phyloP scores from a whole-genome alignment of 37 sponge, comb jelly and placozoan genomes.

The Chondrilla cf. caribensis region DNA sequence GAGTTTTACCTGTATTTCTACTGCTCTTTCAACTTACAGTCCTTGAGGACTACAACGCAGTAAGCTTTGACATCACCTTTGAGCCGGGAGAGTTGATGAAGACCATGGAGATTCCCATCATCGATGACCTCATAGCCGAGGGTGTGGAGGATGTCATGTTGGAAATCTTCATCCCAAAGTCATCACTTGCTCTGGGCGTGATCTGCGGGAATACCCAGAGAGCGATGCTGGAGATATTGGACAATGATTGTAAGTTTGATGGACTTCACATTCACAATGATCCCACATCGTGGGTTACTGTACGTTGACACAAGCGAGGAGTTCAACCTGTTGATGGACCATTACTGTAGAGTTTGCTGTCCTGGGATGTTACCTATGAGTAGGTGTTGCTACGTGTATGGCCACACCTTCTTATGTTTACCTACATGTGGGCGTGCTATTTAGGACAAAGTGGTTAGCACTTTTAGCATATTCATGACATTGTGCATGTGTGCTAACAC shows the following conservation, averaged over 20 bases:
- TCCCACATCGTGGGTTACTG: too few relatives aligned
- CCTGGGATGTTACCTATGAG: too few relatives aligned
- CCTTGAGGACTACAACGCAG: background rate
- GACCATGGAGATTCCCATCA: constrained; percentile 6
- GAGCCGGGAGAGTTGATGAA: background rate
- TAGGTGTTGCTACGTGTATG: background rate
- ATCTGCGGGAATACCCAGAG: background rate
- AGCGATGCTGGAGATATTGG: background rate
- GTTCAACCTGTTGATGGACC: too few relatives aligned
- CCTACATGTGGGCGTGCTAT: background rate
- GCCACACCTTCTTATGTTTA: background rate
- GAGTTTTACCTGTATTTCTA: too few relatives aligned
- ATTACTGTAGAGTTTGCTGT: too few relatives aligned
- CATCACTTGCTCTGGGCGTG: background rate
- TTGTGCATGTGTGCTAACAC: too few relatives aligned
- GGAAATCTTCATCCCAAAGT: constrained; percentile 2
- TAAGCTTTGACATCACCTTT: background rate
- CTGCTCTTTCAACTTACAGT: background rate
- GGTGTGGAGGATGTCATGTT: background rate
- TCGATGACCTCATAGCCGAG: background rate
- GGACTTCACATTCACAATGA: too few relatives aligned
- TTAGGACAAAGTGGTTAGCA: too few relatives aligned
- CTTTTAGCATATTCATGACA: too few relatives aligned
- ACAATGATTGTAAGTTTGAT: background rate
- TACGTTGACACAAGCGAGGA: too few relatives aligned